Evolutionary conservation across 2,797 vertebrate genomes (phyloP).

Genomic region (Acrocephalus scirpaceus): DNA sequence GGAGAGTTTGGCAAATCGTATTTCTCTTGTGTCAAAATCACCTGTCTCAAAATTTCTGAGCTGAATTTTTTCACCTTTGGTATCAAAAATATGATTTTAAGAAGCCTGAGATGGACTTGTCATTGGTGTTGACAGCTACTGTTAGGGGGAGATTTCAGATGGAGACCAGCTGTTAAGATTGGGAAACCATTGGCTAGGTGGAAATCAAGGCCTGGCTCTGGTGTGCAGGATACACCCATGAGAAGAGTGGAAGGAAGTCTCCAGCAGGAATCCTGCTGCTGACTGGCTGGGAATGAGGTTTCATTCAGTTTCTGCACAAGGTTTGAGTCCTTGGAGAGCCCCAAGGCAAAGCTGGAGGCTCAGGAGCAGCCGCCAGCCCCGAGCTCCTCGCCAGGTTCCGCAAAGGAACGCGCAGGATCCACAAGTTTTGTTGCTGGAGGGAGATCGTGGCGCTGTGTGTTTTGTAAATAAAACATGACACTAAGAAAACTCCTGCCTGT

Average conservation of each 20-base stretch:
- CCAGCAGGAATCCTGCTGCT: neutral
- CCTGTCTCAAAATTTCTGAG: neutral
- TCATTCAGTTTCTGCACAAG: neutral
- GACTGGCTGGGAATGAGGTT: neutral
- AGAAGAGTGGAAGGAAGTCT: neutral
- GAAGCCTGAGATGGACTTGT: neutral
- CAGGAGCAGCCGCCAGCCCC: neutral
- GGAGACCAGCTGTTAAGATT: neutral
- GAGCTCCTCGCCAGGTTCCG: neutral
- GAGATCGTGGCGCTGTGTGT: neutral
- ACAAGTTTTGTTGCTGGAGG: neutral
- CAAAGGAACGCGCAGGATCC: neutral
- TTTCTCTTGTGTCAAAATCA: neutral
- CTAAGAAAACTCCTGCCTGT: conserved; percentile 43
- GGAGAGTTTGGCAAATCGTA: neutral
- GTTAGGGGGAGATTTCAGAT: neutral
- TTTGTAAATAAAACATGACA: conserved; percentile 61
- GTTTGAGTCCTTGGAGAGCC: neutral
- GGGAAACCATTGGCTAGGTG: accelerated
- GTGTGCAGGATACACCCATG: accelerated
- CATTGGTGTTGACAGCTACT: neutral
- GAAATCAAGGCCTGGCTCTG: neutral
- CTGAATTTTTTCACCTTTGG: neutral
- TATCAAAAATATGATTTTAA: neutral
- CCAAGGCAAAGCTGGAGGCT: neutral